These are phyloP conservation scores for Agelastica alni DNA, from an alignment of 2,888 invertebrate genomes.

Conservation along the genomic window DNA sequence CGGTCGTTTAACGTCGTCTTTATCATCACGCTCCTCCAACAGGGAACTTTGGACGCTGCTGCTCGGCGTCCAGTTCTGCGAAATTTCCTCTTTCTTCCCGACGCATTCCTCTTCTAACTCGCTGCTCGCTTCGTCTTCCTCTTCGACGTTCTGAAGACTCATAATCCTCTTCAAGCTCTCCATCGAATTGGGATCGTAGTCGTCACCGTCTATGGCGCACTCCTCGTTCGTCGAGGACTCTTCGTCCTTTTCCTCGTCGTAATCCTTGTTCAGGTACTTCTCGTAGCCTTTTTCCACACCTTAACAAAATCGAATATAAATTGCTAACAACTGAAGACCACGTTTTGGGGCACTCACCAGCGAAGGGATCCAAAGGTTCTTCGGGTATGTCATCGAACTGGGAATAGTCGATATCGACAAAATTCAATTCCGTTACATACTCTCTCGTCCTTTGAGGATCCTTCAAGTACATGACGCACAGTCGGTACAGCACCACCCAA, in stretches of 20 bases:
- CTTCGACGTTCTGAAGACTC: slow-evolving; percentile 7
- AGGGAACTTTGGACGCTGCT: too few species aligned
- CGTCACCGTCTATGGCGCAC: slow-evolving; percentile 10
- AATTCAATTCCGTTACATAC: slow-evolving; percentile 72
- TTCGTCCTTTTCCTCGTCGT: slow-evolving; percentile 32
- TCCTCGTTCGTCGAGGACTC: neutral
- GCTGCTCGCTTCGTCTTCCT: neutral
- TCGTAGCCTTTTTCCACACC: slow-evolving; percentile 47
- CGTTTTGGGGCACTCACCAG: too few species aligned
- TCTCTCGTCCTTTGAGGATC: slow-evolving; percentile 65
- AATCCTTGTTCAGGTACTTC: slow-evolving; percentile 44
- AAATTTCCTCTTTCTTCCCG: neutral
- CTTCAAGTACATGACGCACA: slow-evolving; percentile 62
- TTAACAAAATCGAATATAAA: slow-evolving; percentile 2
- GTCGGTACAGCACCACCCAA: slow-evolving; percentile 60
- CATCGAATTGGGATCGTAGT: slow-evolving; percentile 24
- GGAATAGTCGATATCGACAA: slow-evolving; percentile 71
- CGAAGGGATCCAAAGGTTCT: slow-evolving; percentile 57
- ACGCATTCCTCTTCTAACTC: neutral
- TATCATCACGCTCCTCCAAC: too few species aligned
- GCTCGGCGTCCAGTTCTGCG: neutral
- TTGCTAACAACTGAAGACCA: too few species aligned
- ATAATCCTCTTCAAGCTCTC: slow-evolving; percentile 22
- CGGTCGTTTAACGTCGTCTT: too few species aligned
- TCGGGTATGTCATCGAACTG: slow-evolving; percentile 62